These are phyloP conservation scores for Spodoptera picta DNA, from an alignment of 2,888 invertebrate genomes.

Conservation along the genomic window DNA sequence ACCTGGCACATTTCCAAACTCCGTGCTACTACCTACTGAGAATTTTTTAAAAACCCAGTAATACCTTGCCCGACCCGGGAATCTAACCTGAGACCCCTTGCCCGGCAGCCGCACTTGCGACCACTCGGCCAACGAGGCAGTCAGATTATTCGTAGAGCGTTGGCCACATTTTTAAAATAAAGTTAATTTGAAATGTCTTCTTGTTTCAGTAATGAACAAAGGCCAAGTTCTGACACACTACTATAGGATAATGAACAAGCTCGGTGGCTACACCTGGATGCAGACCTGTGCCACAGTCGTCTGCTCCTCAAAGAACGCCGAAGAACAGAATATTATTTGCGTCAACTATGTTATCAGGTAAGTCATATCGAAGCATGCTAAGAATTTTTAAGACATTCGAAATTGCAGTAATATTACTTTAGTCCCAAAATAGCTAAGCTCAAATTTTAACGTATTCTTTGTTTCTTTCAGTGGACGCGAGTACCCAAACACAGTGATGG, in stretches of 20 bases:
- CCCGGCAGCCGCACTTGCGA: no score
- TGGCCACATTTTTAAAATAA: background rate
- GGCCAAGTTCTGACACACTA: constrained; percentile 99
- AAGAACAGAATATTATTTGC: constrained; percentile 99
- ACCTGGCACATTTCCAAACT: no score
- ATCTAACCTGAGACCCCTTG: no score
- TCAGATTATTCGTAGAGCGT: no score
- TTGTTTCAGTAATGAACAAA: constrained; percentile 96
- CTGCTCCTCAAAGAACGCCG: constrained; percentile 97
- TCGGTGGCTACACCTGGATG: constrained; percentile 98
- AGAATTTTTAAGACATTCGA: background rate
- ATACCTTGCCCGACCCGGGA: no score
- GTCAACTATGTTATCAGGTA: constrained; percentile 99
- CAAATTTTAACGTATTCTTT: background rate
- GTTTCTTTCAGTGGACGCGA: constrained; percentile 92
- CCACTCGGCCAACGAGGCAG: no score
- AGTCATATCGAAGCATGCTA: constrained; percentile 46
- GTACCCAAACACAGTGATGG: constrained; percentile 96
- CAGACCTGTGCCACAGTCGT: constrained; percentile 99
- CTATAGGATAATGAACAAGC: constrained; percentile 98
- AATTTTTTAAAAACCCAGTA: no score
- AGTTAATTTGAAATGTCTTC: constrained; percentile 14
- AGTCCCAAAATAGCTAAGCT: background rate
- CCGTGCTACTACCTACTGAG: no score
- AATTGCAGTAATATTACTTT: background rate